phyloP scores from a whole-genome alignment of 2,797 vertebrate genomes.

The Lophura swinhoii region DNA sequence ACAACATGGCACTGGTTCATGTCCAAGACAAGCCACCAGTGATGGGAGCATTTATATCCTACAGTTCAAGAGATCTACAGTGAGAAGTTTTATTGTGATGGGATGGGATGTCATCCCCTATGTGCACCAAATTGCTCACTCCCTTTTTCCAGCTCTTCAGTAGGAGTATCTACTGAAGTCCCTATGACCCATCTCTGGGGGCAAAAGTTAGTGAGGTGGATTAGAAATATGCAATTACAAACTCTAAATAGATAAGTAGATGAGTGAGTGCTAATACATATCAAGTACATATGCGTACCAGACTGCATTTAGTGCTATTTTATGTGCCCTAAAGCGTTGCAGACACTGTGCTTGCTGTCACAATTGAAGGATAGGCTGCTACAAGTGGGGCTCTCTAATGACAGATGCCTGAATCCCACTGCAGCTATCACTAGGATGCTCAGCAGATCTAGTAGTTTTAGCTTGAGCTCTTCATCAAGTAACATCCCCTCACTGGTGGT shows the following conservation, averaged over 20 bases:
- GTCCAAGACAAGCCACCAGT: neutral
- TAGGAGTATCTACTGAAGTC: neutral
- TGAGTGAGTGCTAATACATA: neutral
- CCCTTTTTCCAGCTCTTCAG: neutral
- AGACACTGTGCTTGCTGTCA: neutral
- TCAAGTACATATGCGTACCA: neutral
- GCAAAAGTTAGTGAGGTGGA: neutral
- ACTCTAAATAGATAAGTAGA: neutral
- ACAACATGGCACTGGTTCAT: neutral
- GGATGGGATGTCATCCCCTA: neutral
- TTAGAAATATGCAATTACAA: neutral
- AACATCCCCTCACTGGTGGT: neutral
- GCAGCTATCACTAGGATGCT: neutral
- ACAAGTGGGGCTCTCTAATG: rapidly evolving
- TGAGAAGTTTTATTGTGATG: neutral
- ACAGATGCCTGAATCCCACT: slow-evolving; percentile 14
- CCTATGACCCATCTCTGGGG: neutral
- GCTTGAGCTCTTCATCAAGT: neutral
- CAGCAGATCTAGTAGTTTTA: neutral
- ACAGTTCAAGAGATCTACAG: neutral
- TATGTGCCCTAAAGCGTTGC: neutral
- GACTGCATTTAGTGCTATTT: neutral
- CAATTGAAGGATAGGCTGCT: rapidly evolving
- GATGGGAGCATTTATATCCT: neutral
- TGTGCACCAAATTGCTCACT: neutral